Base-by-base conservation (phyloP, 2,113 vertebrate genomes). In the Myiozetetes cayanensis region DNA sequence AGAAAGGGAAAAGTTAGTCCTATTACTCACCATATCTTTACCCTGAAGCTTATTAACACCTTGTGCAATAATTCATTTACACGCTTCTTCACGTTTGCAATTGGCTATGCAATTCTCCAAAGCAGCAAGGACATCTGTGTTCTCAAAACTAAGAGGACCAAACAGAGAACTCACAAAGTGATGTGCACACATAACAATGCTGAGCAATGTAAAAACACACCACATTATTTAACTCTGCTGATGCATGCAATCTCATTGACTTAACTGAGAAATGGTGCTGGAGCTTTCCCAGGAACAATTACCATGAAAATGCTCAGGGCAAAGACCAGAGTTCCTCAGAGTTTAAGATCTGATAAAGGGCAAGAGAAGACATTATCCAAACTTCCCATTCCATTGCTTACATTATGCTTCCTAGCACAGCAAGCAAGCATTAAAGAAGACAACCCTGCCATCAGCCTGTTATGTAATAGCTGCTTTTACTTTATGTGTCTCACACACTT, bases 341-440 rank as follows among this genome's bases (percentile, higher is more conserved):
- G 31, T 71, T 52, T 41, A 66, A 62, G 65, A 59, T 33, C 1
- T n/a, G 24, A 44, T 63, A 86, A 17, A 84, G 25, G 16, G n/a
- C 55, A 83, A 41, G 25, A 30, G 37, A 89, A 1, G 5, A 63
- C 13, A 4, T 43, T 43, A 68, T 23, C 35, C 21, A 71, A 47
- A 82, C 35, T 46, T 79, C 33, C 27, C 58, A 43, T 63, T 87
- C 43, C 55, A 31, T 31, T 71, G 11, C 12, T 83, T 71, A 70
- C 21, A 15, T 90, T 79, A 68, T 25, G 25, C 37, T 87, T 80
- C 18, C 68, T 71, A 86, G 65, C 61, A 72, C 33, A 92, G 12
- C 67, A 86, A 67, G 55, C 24, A 95, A 94, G 30, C 6, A 21
- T 61, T 76, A 83, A 33, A 91, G 89, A 95, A 91, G 79, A 88